phyloP scores from a whole-genome alignment of 2,113 vertebrate species.

The Cynopterus brachyotis region DNA sequence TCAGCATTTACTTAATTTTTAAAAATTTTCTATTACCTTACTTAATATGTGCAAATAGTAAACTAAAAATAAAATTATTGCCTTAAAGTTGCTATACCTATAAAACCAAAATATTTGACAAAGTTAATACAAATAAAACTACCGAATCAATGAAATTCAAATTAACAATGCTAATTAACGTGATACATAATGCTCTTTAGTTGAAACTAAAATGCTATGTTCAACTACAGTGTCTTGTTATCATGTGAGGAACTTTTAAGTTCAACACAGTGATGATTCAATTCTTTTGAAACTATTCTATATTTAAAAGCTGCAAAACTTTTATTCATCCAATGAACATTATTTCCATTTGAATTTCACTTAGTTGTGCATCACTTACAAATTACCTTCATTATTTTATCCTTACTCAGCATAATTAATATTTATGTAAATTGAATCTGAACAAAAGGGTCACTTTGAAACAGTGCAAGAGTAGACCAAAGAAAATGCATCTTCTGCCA shows the following conservation, averaged over 20 bases:
- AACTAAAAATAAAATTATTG: background rate
- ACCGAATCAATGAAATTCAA: background rate
- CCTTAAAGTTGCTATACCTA: background rate
- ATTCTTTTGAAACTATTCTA: background rate
- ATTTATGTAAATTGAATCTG: background rate
- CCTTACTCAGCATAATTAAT: background rate
- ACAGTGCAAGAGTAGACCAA: background rate
- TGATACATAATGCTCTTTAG: background rate
- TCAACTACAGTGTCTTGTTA: background rate
- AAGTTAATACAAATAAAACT: constrained; percentile 1
- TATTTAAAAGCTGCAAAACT: background rate
- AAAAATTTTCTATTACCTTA: background rate
- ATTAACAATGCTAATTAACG: background rate
- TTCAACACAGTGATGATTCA: background rate
- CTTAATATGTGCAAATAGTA: background rate
- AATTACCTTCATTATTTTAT: background rate
- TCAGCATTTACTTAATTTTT: background rate
- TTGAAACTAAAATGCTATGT: background rate
- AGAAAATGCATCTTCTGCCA: background rate
- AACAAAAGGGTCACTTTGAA: background rate
- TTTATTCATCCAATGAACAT: background rate
- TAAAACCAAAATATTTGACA: background rate
- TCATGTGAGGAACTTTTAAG: background rate
- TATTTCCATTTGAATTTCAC: background rate
- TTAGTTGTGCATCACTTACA: background rate